A percentile compares a stretch with the other conserved stretches of the same genome.
Evolutionary conservation across 2,113 vertebrate genomes (phyloP).

Genomic region (Tachuris rubrigastra): DNA sequence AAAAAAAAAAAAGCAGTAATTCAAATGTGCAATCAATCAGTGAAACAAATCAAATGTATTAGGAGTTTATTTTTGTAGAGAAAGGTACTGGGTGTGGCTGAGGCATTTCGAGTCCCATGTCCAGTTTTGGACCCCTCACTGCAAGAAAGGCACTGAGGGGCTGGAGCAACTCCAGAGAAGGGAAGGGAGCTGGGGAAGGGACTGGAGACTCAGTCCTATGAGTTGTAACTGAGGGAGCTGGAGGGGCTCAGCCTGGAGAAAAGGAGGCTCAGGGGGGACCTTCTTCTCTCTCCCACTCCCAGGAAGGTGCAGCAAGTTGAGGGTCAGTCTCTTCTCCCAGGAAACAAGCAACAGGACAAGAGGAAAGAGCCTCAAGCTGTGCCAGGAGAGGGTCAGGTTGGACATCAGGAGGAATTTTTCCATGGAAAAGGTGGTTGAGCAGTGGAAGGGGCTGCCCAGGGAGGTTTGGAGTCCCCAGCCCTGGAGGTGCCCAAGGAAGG

Average conservation of each 20-base stretch:
- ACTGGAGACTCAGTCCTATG: rapidly evolving
- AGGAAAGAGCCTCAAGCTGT: neutral
- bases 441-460: rapidly evolving
- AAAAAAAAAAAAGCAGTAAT: too few relatives aligned
- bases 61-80: neutral
- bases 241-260: neutral
- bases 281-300: neutral
- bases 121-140: neutral
- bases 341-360: neutral
- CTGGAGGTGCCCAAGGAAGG: neutral
- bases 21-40: neutral
- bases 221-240: neutral
- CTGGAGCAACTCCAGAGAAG: neutral
- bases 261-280: neutral
- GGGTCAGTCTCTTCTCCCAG: neutral
- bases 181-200: neutral
- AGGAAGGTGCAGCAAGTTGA: neutral
- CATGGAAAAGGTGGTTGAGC: rapidly evolving
- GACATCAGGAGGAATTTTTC: rapidly evolving
- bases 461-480: neutral
- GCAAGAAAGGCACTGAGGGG: rapidly evolving
- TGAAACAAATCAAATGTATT: neutral
- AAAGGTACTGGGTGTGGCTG: neutral
- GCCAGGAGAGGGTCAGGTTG: neutral
- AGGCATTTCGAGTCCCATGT: neutral